phyloP scores from a whole-genome alignment of 2,113 vertebrate species.

The Elephas maximus region DNA sequence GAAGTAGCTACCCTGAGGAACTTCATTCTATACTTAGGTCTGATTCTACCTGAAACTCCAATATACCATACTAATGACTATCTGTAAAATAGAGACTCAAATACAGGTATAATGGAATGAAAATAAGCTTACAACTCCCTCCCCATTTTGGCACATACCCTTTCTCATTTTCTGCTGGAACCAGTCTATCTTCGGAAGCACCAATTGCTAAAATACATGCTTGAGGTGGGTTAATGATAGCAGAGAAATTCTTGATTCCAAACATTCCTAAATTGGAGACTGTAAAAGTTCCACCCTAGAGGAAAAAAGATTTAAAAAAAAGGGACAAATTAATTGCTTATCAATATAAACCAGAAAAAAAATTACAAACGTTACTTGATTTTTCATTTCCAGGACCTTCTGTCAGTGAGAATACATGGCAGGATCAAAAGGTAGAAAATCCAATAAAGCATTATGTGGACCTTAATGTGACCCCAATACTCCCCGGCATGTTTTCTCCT shows the following conservation, averaged over 20 bases:
- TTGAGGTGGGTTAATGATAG: slow-evolving; percentile 99
- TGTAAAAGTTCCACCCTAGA: slow-evolving; percentile 98
- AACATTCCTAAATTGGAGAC: slow-evolving; percentile 99
- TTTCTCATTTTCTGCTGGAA: slow-evolving; percentile 97
- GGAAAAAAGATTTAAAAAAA: slow-evolving; percentile 26
- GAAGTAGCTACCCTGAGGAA: neutral
- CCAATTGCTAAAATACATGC: slow-evolving; percentile 98
- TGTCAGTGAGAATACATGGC: neutral
- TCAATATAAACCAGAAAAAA: neutral
- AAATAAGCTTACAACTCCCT: neutral
- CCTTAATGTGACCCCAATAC: neutral
- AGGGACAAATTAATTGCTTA: neutral
- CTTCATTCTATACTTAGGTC: neutral
- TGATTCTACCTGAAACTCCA: neutral
- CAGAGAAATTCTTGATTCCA: slow-evolving; percentile 99
- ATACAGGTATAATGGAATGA: neutral
- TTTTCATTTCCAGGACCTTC: slow-evolving; percentile 29
- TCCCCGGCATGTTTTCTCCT: no score
- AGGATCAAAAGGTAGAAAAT: slow-evolving; percentile 52
- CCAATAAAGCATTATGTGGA: neutral
- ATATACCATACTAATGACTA: neutral
- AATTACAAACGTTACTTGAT: neutral
- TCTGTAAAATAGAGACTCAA: slow-evolving; percentile 14
- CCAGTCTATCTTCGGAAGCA: slow-evolving; percentile 94
- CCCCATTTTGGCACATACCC: slow-evolving; percentile 89